A percentile compares a stretch with the other conserved stretches of the same genome.
These are phyloP conservation scores for Misgurnus mizolepis DNA, from an alignment of 2,113 vertebrate genomes.

Conservation along the genomic window DNA sequence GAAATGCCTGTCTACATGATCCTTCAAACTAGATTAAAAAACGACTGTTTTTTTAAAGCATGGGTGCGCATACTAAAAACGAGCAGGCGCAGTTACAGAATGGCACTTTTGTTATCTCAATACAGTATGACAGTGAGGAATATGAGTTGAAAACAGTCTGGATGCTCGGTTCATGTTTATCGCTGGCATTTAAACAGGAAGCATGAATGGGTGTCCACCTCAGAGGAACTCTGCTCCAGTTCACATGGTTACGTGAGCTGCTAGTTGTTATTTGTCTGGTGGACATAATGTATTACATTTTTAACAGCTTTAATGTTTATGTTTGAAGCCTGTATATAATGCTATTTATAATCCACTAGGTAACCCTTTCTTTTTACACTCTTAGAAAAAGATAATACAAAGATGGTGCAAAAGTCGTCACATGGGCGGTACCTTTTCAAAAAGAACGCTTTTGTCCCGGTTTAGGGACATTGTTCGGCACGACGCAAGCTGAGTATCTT, in stretches of 20 bases:
- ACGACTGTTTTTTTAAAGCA: neutral
- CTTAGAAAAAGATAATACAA: too few species aligned
- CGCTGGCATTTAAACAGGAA: conserved; percentile 13
- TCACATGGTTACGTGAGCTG: neutral
- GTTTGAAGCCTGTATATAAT: neutral
- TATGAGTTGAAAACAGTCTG: neutral
- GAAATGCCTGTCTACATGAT: neutral
- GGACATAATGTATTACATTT: neutral
- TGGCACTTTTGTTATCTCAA: neutral
- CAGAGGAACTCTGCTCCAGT: conserved; percentile 31
- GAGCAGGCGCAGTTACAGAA: neutral
- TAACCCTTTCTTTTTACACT: neutral
- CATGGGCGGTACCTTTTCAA: too few species aligned
- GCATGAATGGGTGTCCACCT: neutral
- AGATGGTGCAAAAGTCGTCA: too few species aligned
- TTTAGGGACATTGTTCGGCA: too few species aligned
- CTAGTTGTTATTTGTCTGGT: neutral
- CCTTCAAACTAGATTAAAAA: conserved; percentile 24
- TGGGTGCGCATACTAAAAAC: conserved; percentile 1
- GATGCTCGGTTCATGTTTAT: neutral
- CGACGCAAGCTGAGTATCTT: too few species aligned
- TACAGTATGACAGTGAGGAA: neutral
- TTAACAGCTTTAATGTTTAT: neutral
- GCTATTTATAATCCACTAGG: neutral
- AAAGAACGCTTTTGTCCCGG: too few species aligned